phyloP scores from a whole-genome alignment of 1,140 invertebrate genomes.

The Heliconius nattereri region DNA sequence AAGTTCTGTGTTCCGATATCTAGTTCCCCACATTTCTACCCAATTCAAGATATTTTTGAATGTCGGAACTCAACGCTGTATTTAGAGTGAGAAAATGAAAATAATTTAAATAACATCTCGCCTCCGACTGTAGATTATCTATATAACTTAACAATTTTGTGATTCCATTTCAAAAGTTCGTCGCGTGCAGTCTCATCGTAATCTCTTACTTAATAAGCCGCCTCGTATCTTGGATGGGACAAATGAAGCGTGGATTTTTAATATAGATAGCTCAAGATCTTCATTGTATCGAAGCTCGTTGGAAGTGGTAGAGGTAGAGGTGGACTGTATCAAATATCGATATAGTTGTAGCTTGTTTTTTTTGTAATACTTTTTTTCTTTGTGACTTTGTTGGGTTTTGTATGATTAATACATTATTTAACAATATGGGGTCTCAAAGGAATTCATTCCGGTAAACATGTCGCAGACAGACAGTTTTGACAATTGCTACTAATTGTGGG shows the following conservation, averaged over 20 bases:
- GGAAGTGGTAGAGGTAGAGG: conserved; percentile 30
- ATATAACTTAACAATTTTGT: neutral
- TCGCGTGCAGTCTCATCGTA: conserved; percentile 27
- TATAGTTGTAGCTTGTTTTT: neutral
- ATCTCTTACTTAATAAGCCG: conserved; percentile 44
- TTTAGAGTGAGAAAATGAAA: neutral
- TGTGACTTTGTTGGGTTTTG: neutral
- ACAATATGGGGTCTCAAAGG: too few relatives aligned
- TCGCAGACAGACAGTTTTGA: neutral
- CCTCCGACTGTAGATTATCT: neutral
- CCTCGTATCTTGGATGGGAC: conserved; percentile 40
- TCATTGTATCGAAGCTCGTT: conserved; percentile 35
- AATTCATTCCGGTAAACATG: neutral
- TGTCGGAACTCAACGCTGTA: neutral
- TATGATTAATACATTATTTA: neutral
- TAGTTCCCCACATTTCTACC: neutral
- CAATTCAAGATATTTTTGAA: neutral
- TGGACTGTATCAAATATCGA: conserved; percentile 17
- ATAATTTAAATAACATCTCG: neutral
- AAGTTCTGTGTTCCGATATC: neutral
- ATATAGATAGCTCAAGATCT: conserved; percentile 45
- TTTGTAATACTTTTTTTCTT: neutral
- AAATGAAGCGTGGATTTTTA: conserved; percentile 50
- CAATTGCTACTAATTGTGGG: neutral
- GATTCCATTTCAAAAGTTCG: conserved; percentile 15